phyloP scores from a whole-genome alignment of 2,888 invertebrate genomes.

The Tribolium freemani region DNA sequence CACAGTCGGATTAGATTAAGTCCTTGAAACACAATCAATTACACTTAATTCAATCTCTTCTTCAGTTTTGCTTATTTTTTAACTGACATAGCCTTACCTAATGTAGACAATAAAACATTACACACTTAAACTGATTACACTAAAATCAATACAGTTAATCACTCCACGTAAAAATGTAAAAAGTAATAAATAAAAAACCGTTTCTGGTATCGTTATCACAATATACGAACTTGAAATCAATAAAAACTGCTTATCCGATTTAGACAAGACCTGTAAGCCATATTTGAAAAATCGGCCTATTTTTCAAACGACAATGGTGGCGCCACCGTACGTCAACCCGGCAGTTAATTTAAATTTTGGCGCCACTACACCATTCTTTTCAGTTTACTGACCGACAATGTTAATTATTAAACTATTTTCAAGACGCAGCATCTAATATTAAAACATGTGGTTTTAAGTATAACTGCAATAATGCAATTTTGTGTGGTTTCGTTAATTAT shows the following conservation, averaged over 20 bases:
- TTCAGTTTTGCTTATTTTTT: too few relatives aligned
- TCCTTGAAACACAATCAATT: neutral
- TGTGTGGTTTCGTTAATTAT: too few relatives aligned
- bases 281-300: slow-evolving; percentile 14
- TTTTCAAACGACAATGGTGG: neutral
- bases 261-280: slow-evolving; percentile 15
- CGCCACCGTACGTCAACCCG: neutral
- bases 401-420: too few relatives aligned
- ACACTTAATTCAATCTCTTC: neutral
- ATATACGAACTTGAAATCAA: neutral
- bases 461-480: too few relatives aligned
- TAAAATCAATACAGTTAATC: too few relatives aligned
- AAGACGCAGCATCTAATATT: too few relatives aligned
- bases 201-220: neutral
- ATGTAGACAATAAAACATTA: too few relatives aligned
- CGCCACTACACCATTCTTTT: neutral
- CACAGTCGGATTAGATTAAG: neutral
- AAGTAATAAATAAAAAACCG: neutral
- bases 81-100: too few relatives aligned
- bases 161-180: neutral
- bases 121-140: too few relatives aligned
- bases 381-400: too few relatives aligned
- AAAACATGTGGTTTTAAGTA: too few relatives aligned
- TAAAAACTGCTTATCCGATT: slow-evolving; percentile 12
- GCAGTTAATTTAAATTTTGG: slow-evolving; percentile 2